These are phyloP conservation scores for Iselma pallidipennis DNA, from an alignment of 2,888 invertebrate genomes.

Conservation along the genomic window DNA sequence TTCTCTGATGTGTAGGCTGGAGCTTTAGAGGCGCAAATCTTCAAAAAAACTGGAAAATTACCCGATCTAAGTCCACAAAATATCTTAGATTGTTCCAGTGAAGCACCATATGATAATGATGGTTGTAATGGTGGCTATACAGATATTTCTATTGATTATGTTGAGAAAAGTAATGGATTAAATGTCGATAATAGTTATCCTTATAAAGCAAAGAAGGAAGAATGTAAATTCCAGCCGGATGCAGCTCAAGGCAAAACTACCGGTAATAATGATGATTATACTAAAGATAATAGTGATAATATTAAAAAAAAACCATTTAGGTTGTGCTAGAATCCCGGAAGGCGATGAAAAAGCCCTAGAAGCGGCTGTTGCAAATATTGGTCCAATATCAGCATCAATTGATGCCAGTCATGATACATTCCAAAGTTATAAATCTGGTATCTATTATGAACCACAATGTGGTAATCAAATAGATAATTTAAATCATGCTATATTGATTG, in stretches of 20 bases:
- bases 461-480: constrained; percentile 61
- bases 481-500: constrained; percentile 83
- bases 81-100: constrained; percentile 58
- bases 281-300: too few relatives aligned
- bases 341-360: constrained; percentile 76
- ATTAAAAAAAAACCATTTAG: too few relatives aligned
- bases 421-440: constrained; percentile 81
- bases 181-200: constrained; percentile 60
- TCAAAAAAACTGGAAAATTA: constrained; percentile 56
- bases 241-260: neutral
- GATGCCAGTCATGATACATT: constrained; percentile 84
- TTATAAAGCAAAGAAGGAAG: constrained; percentile 42
- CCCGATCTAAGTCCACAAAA: constrained; percentile 60
- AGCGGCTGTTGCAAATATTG: constrained; percentile 80
- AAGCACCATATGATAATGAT: constrained; percentile 52
- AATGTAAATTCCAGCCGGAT: neutral
- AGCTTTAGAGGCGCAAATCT: constrained; percentile 59
- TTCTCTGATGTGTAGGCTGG: constrained; percentile 56
- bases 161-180: constrained; percentile 57
- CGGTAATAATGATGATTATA: too few relatives aligned
- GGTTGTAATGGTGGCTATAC: constrained; percentile 60
- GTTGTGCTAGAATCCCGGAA: constrained; percentile 72
- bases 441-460: constrained; percentile 82
- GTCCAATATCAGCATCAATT: constrained; percentile 87
- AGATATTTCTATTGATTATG: constrained; percentile 56